Evolutionary conservation across 2,888 invertebrate genomes (phyloP), one percentile per base, ranked within the genome.

Genomic region (Schizotus pectinicornis): DNA sequence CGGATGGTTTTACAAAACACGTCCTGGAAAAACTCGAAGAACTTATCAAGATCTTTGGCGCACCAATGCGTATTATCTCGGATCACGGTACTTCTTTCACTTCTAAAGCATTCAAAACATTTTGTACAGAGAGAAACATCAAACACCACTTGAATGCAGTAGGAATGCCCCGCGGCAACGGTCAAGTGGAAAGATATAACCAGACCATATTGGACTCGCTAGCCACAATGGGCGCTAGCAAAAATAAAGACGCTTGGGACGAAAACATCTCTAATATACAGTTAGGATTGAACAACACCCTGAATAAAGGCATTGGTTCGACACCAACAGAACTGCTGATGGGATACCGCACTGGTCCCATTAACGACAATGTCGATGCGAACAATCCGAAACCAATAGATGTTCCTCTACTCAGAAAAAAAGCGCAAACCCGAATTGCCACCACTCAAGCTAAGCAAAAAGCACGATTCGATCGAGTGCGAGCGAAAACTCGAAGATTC

Each of bases 1-100:
- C 79, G 1, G 78, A 77, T 47, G 75, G 64, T 0, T 78, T 79
- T 48, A 76, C 75, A 0, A 78, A 62, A 46, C 63, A 64, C 2
- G 71, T 71, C 0, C 61, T 77, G n/a, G 65, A 55, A 53, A 58
- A 64, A 7, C 42, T 79, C 6, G 33, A 63, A 42, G 63, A 72
- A 37, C 60, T 77, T n/a, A 63, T 73, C 42, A 47, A 57, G 7
- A 48, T 67, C 46, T 75, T 74, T 61, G 74, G 76, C 0, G 65
- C 62, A 14, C 70, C 73, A 9, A 61, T 51, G 1, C 53, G 74
- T 13, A 61, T 78, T n/a, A 71, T 80, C 9, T 69, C 71, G 2
- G 78, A 80, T 52, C 57, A 71, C 7, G 22, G 22, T 22, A 22
- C 22, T 5, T 22, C 22, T 22, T 80, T 76, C 51, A 78, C 77